Percentiles rank a stretch among this genome's conserved stretches.
phyloP scores from a whole-genome alignment of 2,113 vertebrate species.

The Macquaria australasica region DNA sequence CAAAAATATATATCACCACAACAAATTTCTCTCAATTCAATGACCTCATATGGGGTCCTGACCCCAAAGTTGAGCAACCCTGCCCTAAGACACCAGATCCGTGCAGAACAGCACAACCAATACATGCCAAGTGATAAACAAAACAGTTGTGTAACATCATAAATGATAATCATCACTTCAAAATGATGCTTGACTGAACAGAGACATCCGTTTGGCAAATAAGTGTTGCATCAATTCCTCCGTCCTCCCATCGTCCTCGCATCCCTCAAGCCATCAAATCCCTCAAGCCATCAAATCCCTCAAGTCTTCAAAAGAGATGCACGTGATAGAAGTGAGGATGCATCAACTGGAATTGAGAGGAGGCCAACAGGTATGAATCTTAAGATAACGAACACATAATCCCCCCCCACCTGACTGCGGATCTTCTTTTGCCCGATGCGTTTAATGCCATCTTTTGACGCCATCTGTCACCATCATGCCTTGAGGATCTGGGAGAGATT shows the following conservation, averaged over 20 bases:
- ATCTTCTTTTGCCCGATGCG: slow-evolving; percentile 8
- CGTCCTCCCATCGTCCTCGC: not conserved
- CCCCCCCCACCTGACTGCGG: slow-evolving; percentile 1
- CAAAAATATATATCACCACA: not conserved
- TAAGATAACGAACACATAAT: slow-evolving; percentile 39
- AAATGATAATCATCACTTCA: slow-evolving; percentile 27
- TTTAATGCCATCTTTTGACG: slow-evolving; percentile 35
- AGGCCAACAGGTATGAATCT: not conserved
- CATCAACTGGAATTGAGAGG: slow-evolving; percentile 6
- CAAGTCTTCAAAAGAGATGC: not conserved
- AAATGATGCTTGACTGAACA: slow-evolving; percentile 21
- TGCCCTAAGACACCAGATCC: not conserved
- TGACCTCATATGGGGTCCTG: not conserved
- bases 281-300: not conserved
- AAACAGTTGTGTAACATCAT: slow-evolving; percentile 17
- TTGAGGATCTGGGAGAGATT: not conserved
- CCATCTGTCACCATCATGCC: slow-evolving; percentile 55
- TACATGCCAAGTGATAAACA: not conserved
- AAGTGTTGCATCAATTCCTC: slow-evolving; percentile 1
- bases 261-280: not conserved
- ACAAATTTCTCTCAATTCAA: not conserved
- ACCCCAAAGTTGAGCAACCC: not conserved
- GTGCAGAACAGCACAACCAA: not conserved
- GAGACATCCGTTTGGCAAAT: not conserved
- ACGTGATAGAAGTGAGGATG: not conserved